Evolutionary conservation across 2,888 invertebrate genomes (phyloP).

Genomic region (Eueremaeus valkanovi): DNA sequence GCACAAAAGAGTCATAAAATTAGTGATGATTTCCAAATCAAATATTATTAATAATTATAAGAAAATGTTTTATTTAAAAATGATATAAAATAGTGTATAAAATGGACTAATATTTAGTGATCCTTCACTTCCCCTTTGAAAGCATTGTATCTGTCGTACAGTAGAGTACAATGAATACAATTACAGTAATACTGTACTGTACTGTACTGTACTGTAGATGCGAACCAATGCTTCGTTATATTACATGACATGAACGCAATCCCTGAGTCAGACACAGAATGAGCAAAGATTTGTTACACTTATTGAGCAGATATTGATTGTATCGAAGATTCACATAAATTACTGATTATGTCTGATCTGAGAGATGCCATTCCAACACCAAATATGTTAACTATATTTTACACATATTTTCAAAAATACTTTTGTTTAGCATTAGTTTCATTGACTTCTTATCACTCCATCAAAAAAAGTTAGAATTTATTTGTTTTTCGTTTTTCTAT

Average conservation of each 20-base stretch:
- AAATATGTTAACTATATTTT: background rate
- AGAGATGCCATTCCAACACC: constrained; percentile 11
- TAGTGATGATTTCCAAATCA: no score
- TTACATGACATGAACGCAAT: background rate
- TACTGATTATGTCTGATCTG: background rate
- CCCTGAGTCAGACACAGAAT: background rate
- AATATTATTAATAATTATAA: no score
- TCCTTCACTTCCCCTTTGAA: no score
- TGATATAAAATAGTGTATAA: no score
- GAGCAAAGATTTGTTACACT: constrained; percentile 2
- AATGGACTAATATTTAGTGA: no score
- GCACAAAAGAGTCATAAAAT: no score
- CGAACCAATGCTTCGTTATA: background rate
- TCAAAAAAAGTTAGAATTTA: background rate
- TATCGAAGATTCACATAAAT: background rate
- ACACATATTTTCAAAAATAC: background rate
- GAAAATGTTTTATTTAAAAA: no score
- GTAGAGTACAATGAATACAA: no score
- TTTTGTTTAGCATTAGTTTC: background rate
- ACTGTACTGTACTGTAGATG: no score
- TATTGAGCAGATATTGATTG: background rate
- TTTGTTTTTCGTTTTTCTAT: no score
- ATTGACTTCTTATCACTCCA: background rate
- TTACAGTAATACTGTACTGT: no score
- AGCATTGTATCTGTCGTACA: no score